A percentile compares a stretch with the other conserved stretches of the same genome.
phyloP scores from a whole-genome alignment of 2,888 invertebrate genomes.

The Sabellastarte sp. region DNA sequence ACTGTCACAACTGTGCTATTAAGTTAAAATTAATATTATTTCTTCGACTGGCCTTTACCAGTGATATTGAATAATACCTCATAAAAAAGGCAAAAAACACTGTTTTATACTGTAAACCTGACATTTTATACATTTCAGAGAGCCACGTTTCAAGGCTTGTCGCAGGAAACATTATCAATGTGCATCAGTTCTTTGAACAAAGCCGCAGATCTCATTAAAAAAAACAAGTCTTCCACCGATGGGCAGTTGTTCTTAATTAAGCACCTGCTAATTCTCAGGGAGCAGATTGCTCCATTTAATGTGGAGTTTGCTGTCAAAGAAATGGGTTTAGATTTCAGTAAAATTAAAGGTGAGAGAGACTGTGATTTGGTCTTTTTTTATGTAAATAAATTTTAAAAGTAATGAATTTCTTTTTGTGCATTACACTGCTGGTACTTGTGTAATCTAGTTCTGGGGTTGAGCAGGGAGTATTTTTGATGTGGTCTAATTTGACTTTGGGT shows the following conservation, averaged over 20 bases:
- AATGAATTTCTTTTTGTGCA: background rate
- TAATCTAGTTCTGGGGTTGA: too few species aligned
- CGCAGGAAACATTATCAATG: constrained; percentile 89
- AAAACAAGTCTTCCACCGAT: constrained; percentile 66
- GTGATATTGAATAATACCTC: too few species aligned
- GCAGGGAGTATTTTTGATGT: background rate
- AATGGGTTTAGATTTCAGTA: constrained; percentile 88
- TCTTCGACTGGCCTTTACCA: too few species aligned
- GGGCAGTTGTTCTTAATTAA: constrained; percentile 97
- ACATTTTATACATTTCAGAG: constrained; percentile 63
- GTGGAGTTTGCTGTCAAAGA: constrained; percentile 79
- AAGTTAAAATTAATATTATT: too few species aligned
- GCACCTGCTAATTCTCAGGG: constrained; percentile 91
- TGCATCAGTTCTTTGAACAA: constrained; percentile 86
- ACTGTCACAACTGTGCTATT: too few species aligned
- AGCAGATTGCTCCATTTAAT: constrained; percentile 98
- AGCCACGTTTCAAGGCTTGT: constrained; percentile 92
- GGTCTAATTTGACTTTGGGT: too few species aligned
- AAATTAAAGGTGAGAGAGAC: constrained; percentile 71
- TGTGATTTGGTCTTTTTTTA: background rate
- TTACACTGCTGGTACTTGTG: background rate
- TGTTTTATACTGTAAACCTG: too few species aligned
- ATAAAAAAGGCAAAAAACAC: too few species aligned
- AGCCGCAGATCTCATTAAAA: constrained; percentile 77
- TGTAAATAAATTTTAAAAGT: background rate